These are phyloP conservation scores for Venusia cambrica DNA, from an alignment of 2,888 invertebrate species.

Conservation along the genomic window DNA sequence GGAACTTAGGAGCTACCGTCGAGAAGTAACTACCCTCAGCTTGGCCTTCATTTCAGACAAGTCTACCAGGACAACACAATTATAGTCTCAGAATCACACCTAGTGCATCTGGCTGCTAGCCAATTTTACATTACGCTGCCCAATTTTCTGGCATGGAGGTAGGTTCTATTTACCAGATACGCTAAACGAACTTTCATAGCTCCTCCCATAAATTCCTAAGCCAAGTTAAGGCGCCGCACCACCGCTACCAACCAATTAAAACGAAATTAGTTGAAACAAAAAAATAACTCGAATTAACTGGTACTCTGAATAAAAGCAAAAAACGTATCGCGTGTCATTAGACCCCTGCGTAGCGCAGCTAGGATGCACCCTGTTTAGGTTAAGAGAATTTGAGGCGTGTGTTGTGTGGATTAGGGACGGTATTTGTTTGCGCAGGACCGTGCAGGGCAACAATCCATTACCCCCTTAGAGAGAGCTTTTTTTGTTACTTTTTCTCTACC, in stretches of 20 bases:
- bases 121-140: no score
- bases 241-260: slow-evolving; percentile 48
- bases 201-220: slow-evolving; percentile 9
- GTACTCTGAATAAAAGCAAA: slow-evolving; percentile 48
- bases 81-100: no score
- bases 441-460: slow-evolving; percentile 40
- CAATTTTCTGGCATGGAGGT: no score
- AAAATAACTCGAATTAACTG: slow-evolving; percentile 62
- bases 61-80: no score
- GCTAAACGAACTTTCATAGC: no score
- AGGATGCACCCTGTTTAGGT: slow-evolving; percentile 13
- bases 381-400: slow-evolving; percentile 16
- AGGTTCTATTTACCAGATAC: no score
- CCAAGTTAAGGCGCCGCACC: slow-evolving; percentile 32
- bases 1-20: no score
- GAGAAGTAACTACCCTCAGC: no score
- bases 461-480: slow-evolving; percentile 57
- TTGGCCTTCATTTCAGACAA: no score
- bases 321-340: slow-evolving; percentile 68
- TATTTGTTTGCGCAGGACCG: slow-evolving; percentile 24
- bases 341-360: slow-evolving; percentile 53
- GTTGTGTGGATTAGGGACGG: slow-evolving; percentile 5
- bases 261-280: slow-evolving; percentile 51
- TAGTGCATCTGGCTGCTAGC: no score
- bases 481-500: slow-evolving; percentile 51